These are phyloP conservation scores for Allophyes oxyacanthae DNA, from an alignment of 2,888 invertebrate genomes.

Conservation along the genomic window DNA sequence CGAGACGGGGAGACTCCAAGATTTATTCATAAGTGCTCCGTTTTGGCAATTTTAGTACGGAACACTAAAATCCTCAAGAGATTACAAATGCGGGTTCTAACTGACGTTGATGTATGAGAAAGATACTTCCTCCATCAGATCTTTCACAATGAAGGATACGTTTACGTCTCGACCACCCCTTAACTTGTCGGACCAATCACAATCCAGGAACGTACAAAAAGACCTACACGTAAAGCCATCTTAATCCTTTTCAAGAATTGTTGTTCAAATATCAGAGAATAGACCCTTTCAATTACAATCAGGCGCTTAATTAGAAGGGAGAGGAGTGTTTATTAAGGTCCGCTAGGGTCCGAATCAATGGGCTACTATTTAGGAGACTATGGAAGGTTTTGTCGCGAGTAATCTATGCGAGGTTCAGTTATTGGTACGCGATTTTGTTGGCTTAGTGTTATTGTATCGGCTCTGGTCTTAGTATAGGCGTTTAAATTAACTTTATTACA, in stretches of 20 bases:
- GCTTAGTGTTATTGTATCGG: constrained; percentile 19
- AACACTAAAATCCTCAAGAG: constrained; percentile 12
- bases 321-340: constrained; percentile 68
- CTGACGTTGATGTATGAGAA: constrained; percentile 32
- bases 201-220: constrained; percentile 33
- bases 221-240: constrained; percentile 44
- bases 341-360: constrained; percentile 63
- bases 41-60: too few relatives aligned
- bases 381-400: constrained; percentile 58
- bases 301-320: constrained; percentile 74
- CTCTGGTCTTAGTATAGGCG: constrained; percentile 2
- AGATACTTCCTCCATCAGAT: constrained; percentile 15
- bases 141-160: constrained; percentile 1
- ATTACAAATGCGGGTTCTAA: constrained; percentile 24
- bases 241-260: constrained; percentile 66
- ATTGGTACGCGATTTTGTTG: constrained; percentile 38
- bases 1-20: too few relatives aligned
- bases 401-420: constrained; percentile 54
- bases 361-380: constrained; percentile 62
- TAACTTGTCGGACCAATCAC: constrained; percentile 13
- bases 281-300: constrained; percentile 76
- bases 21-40: too few relatives aligned
- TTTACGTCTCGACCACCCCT: neutral
- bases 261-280: constrained; percentile 74
- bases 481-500: too few relatives aligned